phyloP scores from a whole-genome alignment of 92 coral and sea anemone species.

The Zoanthus solanderi region DNA sequence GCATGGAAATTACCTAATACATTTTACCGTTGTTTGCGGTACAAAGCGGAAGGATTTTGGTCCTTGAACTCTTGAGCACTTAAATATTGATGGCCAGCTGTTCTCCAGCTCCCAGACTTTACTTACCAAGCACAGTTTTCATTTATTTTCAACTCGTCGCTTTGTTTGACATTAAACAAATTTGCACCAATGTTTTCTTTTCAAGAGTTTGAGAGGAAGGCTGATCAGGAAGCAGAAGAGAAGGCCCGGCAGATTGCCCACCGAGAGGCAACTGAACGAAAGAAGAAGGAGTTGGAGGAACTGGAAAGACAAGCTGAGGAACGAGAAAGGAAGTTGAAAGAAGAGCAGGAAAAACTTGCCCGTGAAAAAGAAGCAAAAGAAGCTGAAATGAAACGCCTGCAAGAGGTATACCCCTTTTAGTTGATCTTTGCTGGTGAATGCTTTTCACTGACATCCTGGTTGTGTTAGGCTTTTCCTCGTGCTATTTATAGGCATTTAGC shows the following conservation, averaged over 20 bases:
- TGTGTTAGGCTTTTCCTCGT: not conserved
- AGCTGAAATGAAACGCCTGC: conserved; percentile 81
- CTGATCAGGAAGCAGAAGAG: conserved; percentile 85
- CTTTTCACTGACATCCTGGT: not conserved
- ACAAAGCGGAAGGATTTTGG: too few relatives aligned
- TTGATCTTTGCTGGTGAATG: not conserved
- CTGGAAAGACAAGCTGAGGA: conserved; percentile 71
- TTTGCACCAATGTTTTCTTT: not conserved
- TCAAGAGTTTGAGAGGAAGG: conserved; percentile 71
- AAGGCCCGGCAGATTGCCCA: conserved; percentile 93
- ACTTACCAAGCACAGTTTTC: too few relatives aligned
- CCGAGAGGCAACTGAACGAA: conserved; percentile 83
- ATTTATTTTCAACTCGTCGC: too few relatives aligned
- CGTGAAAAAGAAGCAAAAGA: conserved; percentile 85
- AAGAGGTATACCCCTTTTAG: conserved; percentile 60
- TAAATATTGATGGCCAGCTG: too few relatives aligned
- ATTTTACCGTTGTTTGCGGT: too few relatives aligned
- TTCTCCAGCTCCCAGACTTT: too few relatives aligned
- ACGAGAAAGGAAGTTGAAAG: conserved; percentile 55
- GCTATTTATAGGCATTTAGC: too few relatives aligned
- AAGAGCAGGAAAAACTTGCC: conserved; percentile 86
- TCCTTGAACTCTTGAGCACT: too few relatives aligned
- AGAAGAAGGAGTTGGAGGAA: conserved; percentile 81
- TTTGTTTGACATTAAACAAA: too few relatives aligned
- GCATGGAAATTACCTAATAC: too few relatives aligned